Evolutionary conservation across 2,113 vertebrate genomes (phyloP).

Genomic region (Dendrocopos noguchii): DNA sequence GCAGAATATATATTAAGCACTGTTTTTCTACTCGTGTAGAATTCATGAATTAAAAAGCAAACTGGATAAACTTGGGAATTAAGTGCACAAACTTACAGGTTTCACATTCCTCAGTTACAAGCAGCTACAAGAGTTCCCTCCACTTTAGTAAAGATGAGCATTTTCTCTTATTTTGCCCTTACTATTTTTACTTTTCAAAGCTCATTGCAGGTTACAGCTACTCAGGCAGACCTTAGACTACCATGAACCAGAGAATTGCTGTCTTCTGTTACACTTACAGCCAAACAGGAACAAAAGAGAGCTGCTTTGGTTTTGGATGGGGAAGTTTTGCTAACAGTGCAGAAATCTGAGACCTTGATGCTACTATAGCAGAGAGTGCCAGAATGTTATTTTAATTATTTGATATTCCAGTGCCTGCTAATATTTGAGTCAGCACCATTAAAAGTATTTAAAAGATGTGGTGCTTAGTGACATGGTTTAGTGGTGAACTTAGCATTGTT

Average conservation of each 20-base stretch:
- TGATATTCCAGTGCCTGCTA: background rate
- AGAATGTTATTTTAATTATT: constrained; percentile 24
- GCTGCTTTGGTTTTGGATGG: constrained; percentile 30
- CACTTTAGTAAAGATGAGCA: background rate
- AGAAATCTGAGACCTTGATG: background rate
- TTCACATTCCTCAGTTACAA: background rate
- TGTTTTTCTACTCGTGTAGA: background rate
- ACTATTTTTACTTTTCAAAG: background rate
- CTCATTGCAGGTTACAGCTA: background rate
- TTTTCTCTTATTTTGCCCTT: background rate
- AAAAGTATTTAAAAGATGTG: background rate
- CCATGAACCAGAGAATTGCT: background rate
- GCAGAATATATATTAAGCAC: background rate
- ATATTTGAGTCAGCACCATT: background rate
- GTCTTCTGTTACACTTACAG: background rate
- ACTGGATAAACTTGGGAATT: background rate
- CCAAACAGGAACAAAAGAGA: background rate
- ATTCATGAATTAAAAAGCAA: background rate
- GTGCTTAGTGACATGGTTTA: background rate
- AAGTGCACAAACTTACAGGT: background rate
- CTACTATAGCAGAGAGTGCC: constrained; percentile 20
- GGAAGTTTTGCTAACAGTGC: background rate
- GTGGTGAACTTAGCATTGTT: background rate
- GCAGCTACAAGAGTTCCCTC: background rate
- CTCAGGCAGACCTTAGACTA: background rate